Base-by-base conservation (phyloP, 2,888 invertebrate species). In the Dioctria linearis region DNA sequence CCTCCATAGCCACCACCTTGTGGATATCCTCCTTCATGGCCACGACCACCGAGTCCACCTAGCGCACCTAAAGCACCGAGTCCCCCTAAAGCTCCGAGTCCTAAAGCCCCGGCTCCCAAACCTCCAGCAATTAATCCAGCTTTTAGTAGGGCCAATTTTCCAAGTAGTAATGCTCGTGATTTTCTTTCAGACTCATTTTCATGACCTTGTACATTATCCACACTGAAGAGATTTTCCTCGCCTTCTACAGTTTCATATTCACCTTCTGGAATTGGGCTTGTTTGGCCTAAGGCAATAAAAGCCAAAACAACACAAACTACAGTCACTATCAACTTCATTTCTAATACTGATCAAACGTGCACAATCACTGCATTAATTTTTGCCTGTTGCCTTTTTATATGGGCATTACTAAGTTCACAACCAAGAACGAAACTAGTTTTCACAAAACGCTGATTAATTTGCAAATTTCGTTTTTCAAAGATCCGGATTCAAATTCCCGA, bases 1-100 rank as follows among this genome's bases (percentile, higher is more conserved):
- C 54, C 46, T 9, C 78, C 78, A 65, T n/a, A 40, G 3, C 79
- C 79, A 8, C 79, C 54, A 25, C 11, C 54, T 6, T 4, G 4
- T 46, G 25, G 25, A 25, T 6, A 46, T 11, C 54, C 54, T 11
- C 54, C n/a, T n/a, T n/a, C 54, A 54, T 3, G 2, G 4, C 9
- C 4, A 6, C 11, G 9, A 54, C 9, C 54, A 11, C 54, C 54
- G 11, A 54, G 54, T 11, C 9, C 54, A 11, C 54, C 54, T 4
- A 54, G 54, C 4, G 54, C 54, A 11, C 54, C 3, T 4, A 54
- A 11, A 11, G 11, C 54, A 11, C 9, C 54, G 4, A 6, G 9
- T 4, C 11, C 54, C 11, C 54, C 54, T 11, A 54, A n/a, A 54
- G 54, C 8, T 54, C 54, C 54, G 11, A 11, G 11, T 6, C 46